Percentiles rank a stretch among this genome's conserved stretches.
These are phyloP conservation scores for Scrobipalpa atriplicella DNA, from an alignment of 2,888 invertebrate species.

Conservation along the genomic window DNA sequence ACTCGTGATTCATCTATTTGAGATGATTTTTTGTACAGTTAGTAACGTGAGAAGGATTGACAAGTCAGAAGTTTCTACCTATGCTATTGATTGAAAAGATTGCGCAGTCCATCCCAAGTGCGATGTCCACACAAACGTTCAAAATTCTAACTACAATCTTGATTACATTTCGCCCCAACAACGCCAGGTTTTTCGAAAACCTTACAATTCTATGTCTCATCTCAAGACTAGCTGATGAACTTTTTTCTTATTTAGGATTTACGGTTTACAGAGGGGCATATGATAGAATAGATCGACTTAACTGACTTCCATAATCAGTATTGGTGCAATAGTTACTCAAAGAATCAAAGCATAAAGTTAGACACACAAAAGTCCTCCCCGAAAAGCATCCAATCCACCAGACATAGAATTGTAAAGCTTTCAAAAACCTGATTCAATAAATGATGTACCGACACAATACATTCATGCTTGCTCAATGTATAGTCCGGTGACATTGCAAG, in stretches of 20 bases:
- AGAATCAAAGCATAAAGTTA: too few species aligned
- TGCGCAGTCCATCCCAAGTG: constrained; percentile 26
- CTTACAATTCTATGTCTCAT: constrained; percentile 25
- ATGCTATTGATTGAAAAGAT: neutral
- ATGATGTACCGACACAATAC: constrained; percentile 66
- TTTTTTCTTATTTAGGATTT: too few species aligned
- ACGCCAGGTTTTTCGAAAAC: constrained; percentile 29
- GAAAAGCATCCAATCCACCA: neutral
- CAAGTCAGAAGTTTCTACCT: constrained; percentile 31
- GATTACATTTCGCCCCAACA: constrained; percentile 29
- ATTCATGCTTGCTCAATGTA: constrained; percentile 66
- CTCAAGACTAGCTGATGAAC: neutral
- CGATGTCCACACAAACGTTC: constrained; percentile 44
- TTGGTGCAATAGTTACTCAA: too few species aligned
- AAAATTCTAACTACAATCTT: constrained; percentile 43
- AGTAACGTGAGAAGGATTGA: constrained; percentile 38
- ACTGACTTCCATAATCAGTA: too few species aligned
- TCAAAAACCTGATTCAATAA: constrained; percentile 43
- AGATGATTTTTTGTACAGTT: constrained; percentile 34
- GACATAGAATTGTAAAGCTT: constrained; percentile 37
- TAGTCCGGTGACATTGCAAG: constrained; percentile 55
- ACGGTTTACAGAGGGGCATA: too few species aligned
- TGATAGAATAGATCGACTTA: too few species aligned
- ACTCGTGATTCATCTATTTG: constrained; percentile 35
- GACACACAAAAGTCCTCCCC: constrained; percentile 2